Evolutionary conservation across 2,888 invertebrate genomes (phyloP), one percentile per base, ranked within the genome.

Genomic region (Philereme transversata): DNA sequence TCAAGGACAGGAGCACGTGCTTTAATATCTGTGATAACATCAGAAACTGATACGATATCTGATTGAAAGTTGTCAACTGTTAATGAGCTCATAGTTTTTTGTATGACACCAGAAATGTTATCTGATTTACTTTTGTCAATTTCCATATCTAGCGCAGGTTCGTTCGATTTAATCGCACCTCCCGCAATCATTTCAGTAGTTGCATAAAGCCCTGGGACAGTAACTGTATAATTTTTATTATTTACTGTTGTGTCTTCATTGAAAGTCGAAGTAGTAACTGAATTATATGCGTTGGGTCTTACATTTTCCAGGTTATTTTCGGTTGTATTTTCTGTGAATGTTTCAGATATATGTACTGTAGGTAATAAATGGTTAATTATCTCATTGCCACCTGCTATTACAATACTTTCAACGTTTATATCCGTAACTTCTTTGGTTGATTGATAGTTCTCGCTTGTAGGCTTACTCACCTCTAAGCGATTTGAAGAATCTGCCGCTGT

Each of bases 181-280:
- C 22, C 44, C 43, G 11, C 8, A 52, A 36, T 52, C 3, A 45
- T 22, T 47, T 47, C 54, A 43, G 40, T 54, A 41, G 47, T 47
- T 9, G 41, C n/a, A 3, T 54, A 41, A 34, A 54, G 41, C 10
- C 33, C 34, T 40, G 48, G 34, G 33, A 9, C 51, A 48, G 35
- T 5, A 43, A 43, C 43, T 43, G 43, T 43, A 43, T n/a, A 40
- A 11, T 5, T 3, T 38, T 49, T 35, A 10, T n/a, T n/a, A 43
- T 34, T 34, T 7, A 43, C 36, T 48, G 22, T 5, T 0, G 41
- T 5, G 35, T 55, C 41, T 43, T 43, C 11, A 4, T 46, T 48
- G 4, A 9, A 22, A 22, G 22, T 22, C 22, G 22, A 22, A 22
- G 22, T 49, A 35, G 34, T 41, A 10, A 22, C 45, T 7, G 22